A percentile compares a stretch with the other conserved stretches of the same genome.
Evolutionary conservation across 2,797 vertebrate genomes (phyloP).

Genomic region (Benthosema pterotum): DNA sequence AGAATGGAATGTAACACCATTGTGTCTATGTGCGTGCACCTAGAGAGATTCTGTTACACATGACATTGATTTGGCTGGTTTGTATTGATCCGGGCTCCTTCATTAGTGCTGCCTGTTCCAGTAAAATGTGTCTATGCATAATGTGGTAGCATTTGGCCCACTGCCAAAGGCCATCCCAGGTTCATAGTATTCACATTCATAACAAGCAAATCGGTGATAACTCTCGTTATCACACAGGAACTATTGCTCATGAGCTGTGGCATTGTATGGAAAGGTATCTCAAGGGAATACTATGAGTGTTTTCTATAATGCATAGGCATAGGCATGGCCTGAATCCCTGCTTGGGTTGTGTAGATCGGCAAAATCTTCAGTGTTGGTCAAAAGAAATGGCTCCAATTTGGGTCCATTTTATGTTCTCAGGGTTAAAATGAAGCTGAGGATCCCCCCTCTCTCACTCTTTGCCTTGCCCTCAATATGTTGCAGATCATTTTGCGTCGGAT

Average conservation of each 20-base stretch:
- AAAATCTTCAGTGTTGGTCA: too few relatives aligned
- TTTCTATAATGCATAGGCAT: slow-evolving; percentile 17
- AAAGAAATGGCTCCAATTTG: too few relatives aligned
- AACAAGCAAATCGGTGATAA: too few relatives aligned
- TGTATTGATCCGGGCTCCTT: slow-evolving; percentile 35
- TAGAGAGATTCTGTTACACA: slow-evolving; percentile 20
- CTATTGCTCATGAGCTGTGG: too few relatives aligned
- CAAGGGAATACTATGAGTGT: not conserved
- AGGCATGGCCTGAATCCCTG: slow-evolving; percentile 21
- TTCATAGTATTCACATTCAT: too few relatives aligned
- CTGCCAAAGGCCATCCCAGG: slow-evolving; percentile 50
- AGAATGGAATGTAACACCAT: slow-evolving; percentile 1
- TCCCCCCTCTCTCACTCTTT: slow-evolving; percentile 10
- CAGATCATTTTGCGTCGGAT: slow-evolving; percentile 25
- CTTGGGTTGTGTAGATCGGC: slow-evolving; percentile 4
- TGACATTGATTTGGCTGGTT: slow-evolving; percentile 46
- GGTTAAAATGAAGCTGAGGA: not conserved
- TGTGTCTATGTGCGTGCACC: slow-evolving; percentile 6
- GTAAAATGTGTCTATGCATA: slow-evolving; percentile 56
- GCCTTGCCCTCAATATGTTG: slow-evolving; percentile 9
- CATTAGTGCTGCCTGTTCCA: slow-evolving; percentile 23
- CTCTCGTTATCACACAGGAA: too few relatives aligned
- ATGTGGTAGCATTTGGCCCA: slow-evolving; percentile 54
- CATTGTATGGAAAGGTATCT: too few relatives aligned
- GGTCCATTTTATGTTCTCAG: too few relatives aligned